Percentiles rank a stretch among this genome's conserved stretches.
Evolutionary conservation across 2,888 invertebrate genomes (phyloP).

Genomic region (Polymixis flavicincta): DNA sequence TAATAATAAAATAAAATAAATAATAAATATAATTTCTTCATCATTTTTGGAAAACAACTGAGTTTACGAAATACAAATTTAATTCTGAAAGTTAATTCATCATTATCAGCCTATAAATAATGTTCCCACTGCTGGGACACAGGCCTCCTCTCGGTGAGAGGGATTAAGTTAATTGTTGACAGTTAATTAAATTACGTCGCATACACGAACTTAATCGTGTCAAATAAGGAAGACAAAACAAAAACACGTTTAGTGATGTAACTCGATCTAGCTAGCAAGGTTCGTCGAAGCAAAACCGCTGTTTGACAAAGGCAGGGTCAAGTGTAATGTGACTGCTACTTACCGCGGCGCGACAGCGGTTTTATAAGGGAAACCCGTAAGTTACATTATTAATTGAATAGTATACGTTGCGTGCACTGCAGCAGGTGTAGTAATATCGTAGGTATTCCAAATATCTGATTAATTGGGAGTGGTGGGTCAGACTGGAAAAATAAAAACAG

Average conservation of each 20-base stretch:
- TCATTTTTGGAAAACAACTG: constrained; percentile 6
- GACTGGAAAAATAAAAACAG: too few species aligned
- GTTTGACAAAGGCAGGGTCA: constrained; percentile 62
- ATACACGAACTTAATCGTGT: constrained; percentile 23
- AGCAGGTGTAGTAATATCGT: background rate
- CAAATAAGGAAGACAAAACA: constrained; percentile 52
- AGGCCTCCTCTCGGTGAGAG: too few species aligned
- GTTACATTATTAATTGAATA: background rate
- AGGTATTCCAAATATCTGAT: too few species aligned
- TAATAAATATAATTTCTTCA: too few species aligned
- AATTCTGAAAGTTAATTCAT: too few species aligned
- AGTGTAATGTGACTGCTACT: constrained; percentile 54
- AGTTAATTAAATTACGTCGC: constrained; percentile 3
- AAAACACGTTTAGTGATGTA: constrained; percentile 62
- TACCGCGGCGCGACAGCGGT: constrained; percentile 43
- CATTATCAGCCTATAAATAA: too few species aligned
- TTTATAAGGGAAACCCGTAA: constrained; percentile 29
- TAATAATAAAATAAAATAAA: too few species aligned
- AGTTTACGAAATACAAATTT: too few species aligned
- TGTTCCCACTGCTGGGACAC: too few species aligned
- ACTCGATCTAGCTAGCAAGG: constrained; percentile 58
- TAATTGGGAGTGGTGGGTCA: too few species aligned
- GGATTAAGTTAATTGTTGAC: background rate
- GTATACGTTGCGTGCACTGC: constrained; percentile 5
- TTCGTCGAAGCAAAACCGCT: constrained; percentile 62